A percentile compares a stretch with the other conserved stretches of the same genome.
Conservation (phyloP, 2,888 invertebrate genomes). For the Athalia cordata region DNA sequence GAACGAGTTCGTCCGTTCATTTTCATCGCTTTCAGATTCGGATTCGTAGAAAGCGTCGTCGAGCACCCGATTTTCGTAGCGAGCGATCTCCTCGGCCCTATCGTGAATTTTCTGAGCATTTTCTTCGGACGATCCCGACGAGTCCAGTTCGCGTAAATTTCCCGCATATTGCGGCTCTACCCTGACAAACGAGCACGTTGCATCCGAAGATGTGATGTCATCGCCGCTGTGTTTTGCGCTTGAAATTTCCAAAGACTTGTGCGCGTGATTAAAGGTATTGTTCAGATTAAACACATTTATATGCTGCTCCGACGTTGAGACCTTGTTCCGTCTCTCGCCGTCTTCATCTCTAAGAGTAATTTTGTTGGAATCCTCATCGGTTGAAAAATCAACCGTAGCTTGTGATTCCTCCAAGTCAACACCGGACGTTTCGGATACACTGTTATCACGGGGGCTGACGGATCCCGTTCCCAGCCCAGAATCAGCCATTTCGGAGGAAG, state of each 20-base stretch:
- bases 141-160: constrained; percentile 50
- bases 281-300: constrained; percentile 46
- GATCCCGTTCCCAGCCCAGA: constrained; percentile 73
- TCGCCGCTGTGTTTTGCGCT: constrained; percentile 11
- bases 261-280: constrained; percentile 40
- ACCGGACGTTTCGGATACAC: constrained; percentile 70
- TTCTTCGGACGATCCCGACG: constrained; percentile 59
- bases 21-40: constrained; percentile 61
- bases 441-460: constrained; percentile 71
- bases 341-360: constrained; percentile 52
- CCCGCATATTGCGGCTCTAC: constrained; percentile 55
- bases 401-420: constrained; percentile 65
- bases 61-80: constrained; percentile 65
- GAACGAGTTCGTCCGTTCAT: constrained; percentile 57
- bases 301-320: constrained; percentile 13
- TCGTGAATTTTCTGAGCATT: constrained; percentile 51
- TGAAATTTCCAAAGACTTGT: constrained; percentile 35
- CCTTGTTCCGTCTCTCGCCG: constrained; percentile 51
- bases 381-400: constrained; percentile 65
- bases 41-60: constrained; percentile 68
- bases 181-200: constrained; percentile 59
- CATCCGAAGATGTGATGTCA: constrained; percentile 50
- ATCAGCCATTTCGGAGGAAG: constrained; percentile 71
- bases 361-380: constrained; percentile 66
- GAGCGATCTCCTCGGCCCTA: constrained; percentile 61